phyloP scores from a whole-genome alignment of 2,888 invertebrate genomes.

The Polydrusus cervinus region DNA sequence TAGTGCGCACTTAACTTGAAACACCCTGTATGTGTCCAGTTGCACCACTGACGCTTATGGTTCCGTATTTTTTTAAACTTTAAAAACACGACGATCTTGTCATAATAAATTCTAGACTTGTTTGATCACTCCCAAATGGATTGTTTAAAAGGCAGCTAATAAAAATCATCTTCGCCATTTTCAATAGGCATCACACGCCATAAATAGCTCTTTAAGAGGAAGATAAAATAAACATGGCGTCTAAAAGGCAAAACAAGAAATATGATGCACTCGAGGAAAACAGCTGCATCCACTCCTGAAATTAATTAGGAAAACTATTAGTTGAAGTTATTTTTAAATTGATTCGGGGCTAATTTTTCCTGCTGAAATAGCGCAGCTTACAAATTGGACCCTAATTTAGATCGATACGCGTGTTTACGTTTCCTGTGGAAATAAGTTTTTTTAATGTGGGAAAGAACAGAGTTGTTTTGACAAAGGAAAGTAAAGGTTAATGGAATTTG shows the following conservation, averaged over 20 bases:
- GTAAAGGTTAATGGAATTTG: too few species aligned
- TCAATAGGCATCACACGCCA: background rate
- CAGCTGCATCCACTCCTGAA: conserved; percentile 44
- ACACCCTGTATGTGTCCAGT: too few species aligned
- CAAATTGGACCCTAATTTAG: conserved; percentile 45
- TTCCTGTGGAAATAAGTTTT: conserved; percentile 39
- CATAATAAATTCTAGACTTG: background rate
- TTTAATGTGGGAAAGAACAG: conserved; percentile 20
- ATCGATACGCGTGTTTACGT: conserved; percentile 41
- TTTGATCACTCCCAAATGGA: background rate
- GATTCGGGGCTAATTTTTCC: conserved; percentile 32
- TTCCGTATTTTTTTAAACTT: background rate
- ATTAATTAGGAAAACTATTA: conserved; percentile 44
- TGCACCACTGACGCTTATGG: too few species aligned
- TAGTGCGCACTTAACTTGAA: too few species aligned
- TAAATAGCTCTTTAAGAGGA: conserved; percentile 20
- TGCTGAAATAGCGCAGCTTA: conserved; percentile 45
- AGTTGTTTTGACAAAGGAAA: background rate
- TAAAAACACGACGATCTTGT: background rate
- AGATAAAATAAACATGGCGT: conserved; percentile 21
- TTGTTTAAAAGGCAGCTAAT: background rate
- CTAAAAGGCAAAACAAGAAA: conserved; percentile 25
- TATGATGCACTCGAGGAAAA: conserved; percentile 31
- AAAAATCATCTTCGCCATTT: conserved; percentile 8
- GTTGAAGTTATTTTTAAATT: conserved; percentile 40